Conservation (phyloP, 2,797 vertebrate genomes). For the Huso huso region DNA sequence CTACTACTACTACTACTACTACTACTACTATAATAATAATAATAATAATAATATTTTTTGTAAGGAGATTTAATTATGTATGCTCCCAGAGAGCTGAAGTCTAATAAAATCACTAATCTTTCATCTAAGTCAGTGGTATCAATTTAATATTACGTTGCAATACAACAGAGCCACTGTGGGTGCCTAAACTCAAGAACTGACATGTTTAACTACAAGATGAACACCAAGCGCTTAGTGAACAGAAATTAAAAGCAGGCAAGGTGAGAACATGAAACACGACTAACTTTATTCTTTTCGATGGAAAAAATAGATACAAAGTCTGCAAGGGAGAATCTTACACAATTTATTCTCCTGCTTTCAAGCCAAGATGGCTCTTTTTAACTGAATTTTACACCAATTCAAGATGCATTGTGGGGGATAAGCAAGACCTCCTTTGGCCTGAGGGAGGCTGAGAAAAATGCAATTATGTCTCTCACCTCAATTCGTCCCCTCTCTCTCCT, state of each 20-base stretch:
- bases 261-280: constrained; percentile 23
- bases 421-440: constrained; percentile 27
- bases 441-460: constrained; percentile 51
- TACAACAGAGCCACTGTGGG: constrained; percentile 6
- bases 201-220: constrained; percentile 2
- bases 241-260: constrained; percentile 18
- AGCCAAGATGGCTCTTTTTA: constrained; percentile 31
- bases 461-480: constrained; percentile 51
- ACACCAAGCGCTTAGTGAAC: not conserved
- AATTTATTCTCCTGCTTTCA: constrained; percentile 32
- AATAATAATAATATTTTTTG: constrained; percentile 16
- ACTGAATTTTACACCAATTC: constrained; percentile 44
- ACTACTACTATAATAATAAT: no score
- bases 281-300: constrained; percentile 25
- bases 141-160: constrained; percentile 9
- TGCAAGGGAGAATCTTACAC: constrained; percentile 18
- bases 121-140: constrained; percentile 11
- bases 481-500: constrained; percentile 40
- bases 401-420: constrained; percentile 30
- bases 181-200: not conserved
- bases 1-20: no score
- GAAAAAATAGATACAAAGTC: constrained; percentile 27
- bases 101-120: constrained; percentile 17
- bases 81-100: constrained; percentile 13
- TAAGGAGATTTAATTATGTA: constrained; percentile 18